Evolutionary conservation across 1,140 invertebrate genomes (phyloP).

Genomic region (Drosophila leontia): DNA sequence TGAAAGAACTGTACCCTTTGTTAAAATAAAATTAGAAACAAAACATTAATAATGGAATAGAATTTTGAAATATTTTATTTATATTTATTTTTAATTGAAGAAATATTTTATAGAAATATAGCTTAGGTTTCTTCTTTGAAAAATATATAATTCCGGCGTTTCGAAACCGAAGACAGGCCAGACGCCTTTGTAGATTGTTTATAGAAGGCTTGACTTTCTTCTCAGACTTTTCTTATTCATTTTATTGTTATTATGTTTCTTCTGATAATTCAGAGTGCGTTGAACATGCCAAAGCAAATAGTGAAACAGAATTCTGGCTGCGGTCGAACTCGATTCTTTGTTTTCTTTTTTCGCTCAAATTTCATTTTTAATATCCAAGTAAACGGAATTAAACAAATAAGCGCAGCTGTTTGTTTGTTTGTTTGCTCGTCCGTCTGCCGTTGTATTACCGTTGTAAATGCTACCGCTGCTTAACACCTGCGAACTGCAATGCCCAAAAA

Average conservation of each 20-base stretch:
- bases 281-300: constrained; percentile 18
- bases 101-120: too few relatives aligned
- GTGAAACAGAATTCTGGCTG: constrained; percentile 19
- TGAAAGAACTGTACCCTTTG: constrained; percentile 15
- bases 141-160: background rate
- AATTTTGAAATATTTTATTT: too few relatives aligned
- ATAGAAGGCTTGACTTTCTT: background rate
- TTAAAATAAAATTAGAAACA: too few relatives aligned
- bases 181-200: constrained; percentile 2
- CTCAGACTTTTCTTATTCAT: background rate
- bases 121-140: too few relatives aligned
- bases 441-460: constrained; percentile 16
- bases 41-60: too few relatives aligned
- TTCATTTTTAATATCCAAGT: constrained; percentile 24
- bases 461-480: constrained; percentile 54
- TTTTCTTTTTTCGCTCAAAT: constrained; percentile 4
- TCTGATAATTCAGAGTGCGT: constrained; percentile 5
- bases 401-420: constrained; percentile 47
- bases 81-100: too few relatives aligned
- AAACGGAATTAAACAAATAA: constrained; percentile 58
- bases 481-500: constrained; percentile 53
- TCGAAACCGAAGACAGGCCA: constrained; percentile 3
- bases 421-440: constrained; percentile 7
- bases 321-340: constrained; percentile 4
- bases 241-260: background rate